Percentiles rank a stretch among this genome's conserved stretches.
phyloP scores from a whole-genome alignment of 1,140 invertebrate species.

The Stegodyphus mimosarum region DNA sequence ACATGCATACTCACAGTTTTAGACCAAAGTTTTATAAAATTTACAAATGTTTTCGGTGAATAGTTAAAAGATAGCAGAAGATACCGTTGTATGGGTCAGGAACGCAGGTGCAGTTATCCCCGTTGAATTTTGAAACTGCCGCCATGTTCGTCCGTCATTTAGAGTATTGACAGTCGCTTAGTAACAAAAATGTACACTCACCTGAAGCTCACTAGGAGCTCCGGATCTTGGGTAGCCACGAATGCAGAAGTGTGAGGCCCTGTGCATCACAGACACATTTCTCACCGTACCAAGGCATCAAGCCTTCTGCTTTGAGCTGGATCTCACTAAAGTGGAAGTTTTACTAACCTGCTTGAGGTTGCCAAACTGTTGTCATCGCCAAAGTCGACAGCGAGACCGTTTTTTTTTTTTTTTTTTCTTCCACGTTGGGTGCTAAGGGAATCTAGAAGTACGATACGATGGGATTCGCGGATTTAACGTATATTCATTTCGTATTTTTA shows the following conservation, averaged over 20 bases:
- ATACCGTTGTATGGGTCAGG: too few relatives aligned
- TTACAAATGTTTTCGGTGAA: too few relatives aligned
- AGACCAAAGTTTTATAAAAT: too few relatives aligned
- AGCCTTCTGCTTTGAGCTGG: constrained; percentile 5
- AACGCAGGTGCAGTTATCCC: too few relatives aligned
- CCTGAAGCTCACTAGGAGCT: constrained; percentile 9
- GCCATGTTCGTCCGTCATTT: too few relatives aligned
- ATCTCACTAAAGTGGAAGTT: neutral
- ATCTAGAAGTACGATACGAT: neutral
- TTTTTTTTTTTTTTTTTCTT: neutral
- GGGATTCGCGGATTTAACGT: too few relatives aligned
- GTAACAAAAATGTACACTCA: constrained; percentile 22
- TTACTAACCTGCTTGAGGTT: neutral
- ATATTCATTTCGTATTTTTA: too few relatives aligned
- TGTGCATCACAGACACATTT: neutral
- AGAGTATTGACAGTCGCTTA: neutral
- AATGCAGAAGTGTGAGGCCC: neutral
- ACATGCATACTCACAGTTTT: too few relatives aligned
- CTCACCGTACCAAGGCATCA: neutral
- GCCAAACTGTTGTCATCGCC: constrained; percentile 8
- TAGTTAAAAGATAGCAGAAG: too few relatives aligned
- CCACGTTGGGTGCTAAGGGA: neutral
- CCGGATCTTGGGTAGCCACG: constrained; percentile 12
- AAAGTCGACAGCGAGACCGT: neutral
- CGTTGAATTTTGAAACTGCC: too few relatives aligned